phyloP scores from a whole-genome alignment of 35 echinoderm and acorn worm genomes.

The Acanthaster planci region DNA sequence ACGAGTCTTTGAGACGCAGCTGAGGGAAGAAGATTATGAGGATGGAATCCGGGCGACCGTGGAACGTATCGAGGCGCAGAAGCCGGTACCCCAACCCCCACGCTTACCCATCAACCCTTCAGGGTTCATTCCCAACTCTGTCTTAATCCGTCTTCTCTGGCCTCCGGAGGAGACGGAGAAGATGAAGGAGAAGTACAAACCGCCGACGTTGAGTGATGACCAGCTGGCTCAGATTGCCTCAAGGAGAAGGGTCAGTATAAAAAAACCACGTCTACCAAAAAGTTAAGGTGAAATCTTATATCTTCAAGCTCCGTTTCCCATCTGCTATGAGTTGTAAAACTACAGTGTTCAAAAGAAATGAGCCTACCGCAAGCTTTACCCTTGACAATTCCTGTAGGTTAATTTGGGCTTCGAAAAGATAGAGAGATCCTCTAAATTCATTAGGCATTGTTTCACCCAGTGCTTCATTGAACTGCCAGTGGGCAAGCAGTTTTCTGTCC shows the following conservation, averaged over 20 bases:
- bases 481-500: too few species aligned
- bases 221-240: constrained; percentile 81
- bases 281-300: too few species aligned
- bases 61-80: constrained; percentile 35
- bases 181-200: constrained; percentile 67
- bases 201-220: constrained; percentile 74
- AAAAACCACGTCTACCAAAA: too few species aligned
- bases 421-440: too few species aligned
- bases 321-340: too few species aligned
- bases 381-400: too few species aligned
- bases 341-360: too few species aligned
- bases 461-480: too few species aligned
- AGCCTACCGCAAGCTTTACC: too few species aligned
- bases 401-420: too few species aligned
- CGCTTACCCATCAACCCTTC: constrained; percentile 77
- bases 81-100: not conserved
- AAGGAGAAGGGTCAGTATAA: constrained; percentile 59
- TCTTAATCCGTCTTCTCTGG: constrained; percentile 88
- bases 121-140: constrained; percentile 96
- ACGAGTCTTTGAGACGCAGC: constrained; percentile 21
- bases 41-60: constrained; percentile 22
- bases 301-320: too few species aligned
- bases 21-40: constrained; percentile 41
- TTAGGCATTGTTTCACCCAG: too few species aligned
- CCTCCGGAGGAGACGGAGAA: constrained; percentile 75